Evolutionary conservation across 1,140 invertebrate genomes (phyloP), one percentile per base, ranked within the genome.

Genomic region (Achroia grisella): DNA sequence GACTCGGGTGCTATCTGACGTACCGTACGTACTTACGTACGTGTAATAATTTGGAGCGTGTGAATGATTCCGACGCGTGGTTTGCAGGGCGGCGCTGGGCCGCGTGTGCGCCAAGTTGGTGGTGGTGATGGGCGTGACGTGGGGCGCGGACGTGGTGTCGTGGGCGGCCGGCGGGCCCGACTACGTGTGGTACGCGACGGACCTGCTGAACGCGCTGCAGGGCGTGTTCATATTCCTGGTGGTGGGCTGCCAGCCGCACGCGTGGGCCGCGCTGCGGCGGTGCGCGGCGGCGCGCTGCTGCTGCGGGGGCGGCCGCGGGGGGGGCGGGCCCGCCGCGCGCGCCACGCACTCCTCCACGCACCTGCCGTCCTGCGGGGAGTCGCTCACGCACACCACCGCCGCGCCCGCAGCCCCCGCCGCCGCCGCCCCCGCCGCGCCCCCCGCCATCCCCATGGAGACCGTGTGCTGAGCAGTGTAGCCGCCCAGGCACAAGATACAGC

Each of bases 191-290:
- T 93, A 93, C 71, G 77, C 93, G 34, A 93, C 93, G 6, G 94
- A 95, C 75, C 67, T 95, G 49, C 89, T 96, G 67, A 96, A 95
- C 79, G 91, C 92, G 37, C 87, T 95, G 17, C 94, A 96, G 77
- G 94, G 94, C 31, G 90, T 96, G n/a, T 91, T 95, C 67, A 95
- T 97, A 43, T 97, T 97, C 75, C 89, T 94, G 52, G 94, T 96
- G 31, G 94, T 95, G 37, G 93, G 94, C 15, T 95, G 93, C 76
- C 94, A 96, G 86, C 93, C 93, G n/a, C 92, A 93, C 85, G 91
- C 89, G 71, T 78, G 62, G 78, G 66, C 71, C 39, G 72, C 76
- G 33, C 51, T 70, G 14, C 69, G 71, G 69, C 62, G 75, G 64
- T 56, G 63, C 28, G 62, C 60, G 29, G 66, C 62, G 87, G 89